Base-by-base conservation (phyloP, 2,113 vertebrate genomes). In the Chaetops frenatus region DNA sequence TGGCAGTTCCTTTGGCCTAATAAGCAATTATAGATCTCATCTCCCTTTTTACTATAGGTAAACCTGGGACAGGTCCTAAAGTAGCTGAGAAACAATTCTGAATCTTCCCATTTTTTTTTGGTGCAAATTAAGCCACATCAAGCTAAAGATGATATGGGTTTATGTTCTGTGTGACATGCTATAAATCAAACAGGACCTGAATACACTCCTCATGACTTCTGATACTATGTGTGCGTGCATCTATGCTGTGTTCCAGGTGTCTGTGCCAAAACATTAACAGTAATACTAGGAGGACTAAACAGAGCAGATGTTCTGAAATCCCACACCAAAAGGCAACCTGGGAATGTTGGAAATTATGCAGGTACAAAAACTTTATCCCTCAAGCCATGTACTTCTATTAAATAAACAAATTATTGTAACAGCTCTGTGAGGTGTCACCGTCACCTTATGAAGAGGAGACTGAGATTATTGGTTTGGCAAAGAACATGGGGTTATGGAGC, bases 251-350 rank as follows among this genome's bases (percentile, higher is more conserved):
- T 81, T 95, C 94, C 95, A 93, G 80, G 80, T 90, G 33, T 64
- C 87, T 88, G 82, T 97, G 96, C 91, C 94, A 96, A 92, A 92
- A 90, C 4, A 2, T 88, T 73, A 82, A 35, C 62, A 87, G 81
- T 17, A 95, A 93, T 76, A 62, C 62, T 72, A 67, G 61, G 40
- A 94, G 81, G 91, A 86, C 81, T 92, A 65, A 90, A 38, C 36
- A 85, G 84, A 96, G 61, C 96, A 96, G 94, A 95, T 96, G 77
- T 93, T 96, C 90, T 85, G 90, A 85, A 93, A 79, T 77, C 84
- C 61, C 66, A 84, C 82, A 89, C 79, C 77, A 90, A 93, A 95
- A 94, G 64, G 71, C 70, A 89, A 86, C 80, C 64, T 81, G 65
- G 88, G 66, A 95, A 69, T 24, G 12, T 21, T 79, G 65, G 57